Evolutionary conservation across 2,797 vertebrate species (phyloP), one percentile per base, ranked within the genome.

Genomic region (Sternotherus odoratus): DNA sequence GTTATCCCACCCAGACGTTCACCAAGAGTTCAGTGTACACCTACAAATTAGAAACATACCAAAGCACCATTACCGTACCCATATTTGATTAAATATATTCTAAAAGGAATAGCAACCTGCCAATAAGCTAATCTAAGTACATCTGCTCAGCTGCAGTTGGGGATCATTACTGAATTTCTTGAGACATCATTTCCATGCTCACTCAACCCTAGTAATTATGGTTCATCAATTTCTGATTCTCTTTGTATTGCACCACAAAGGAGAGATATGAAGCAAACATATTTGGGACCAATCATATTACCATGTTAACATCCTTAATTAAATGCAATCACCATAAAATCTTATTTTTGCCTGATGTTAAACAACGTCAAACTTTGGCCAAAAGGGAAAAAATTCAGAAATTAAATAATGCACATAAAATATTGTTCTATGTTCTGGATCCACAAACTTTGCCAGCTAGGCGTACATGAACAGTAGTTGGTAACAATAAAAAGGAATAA

Each of bases 401-500:
- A 69, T 90, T 83, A 95, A 96, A 83, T 86, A 92, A 87, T 51
- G 57, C 94, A 92, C 74, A 88, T 85, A 91, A 97, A 95, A 80
- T n/a, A 12, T 93, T 79, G 66, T 91, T 91, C 91, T 91, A 23
- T 86, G 83, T 88, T 88, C 93, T 95, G 95, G 92, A 93, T 91
- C 88, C 80, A 88, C 30, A 91, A 85, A 92, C 92, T 80, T 56
- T 95, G 91, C 88, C 91, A 96, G 93, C 92, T 91, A 89, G 54
- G 88, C 94, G 82, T 95, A 93, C 91, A 86, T 93, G 87, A 89
- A 95, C 92, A 96, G 66, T 95, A 97, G 94, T 85, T 89, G 92
- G 79, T 96, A 94, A 97, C 86, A 86, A 80, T 88, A 95, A 90
- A 97, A 96, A 97, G 89, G 94, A 98, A 95, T 97, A 98, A 96